phyloP scores from a whole-genome alignment of 1,140 invertebrate species.

The Zaprionus inermis region DNA sequence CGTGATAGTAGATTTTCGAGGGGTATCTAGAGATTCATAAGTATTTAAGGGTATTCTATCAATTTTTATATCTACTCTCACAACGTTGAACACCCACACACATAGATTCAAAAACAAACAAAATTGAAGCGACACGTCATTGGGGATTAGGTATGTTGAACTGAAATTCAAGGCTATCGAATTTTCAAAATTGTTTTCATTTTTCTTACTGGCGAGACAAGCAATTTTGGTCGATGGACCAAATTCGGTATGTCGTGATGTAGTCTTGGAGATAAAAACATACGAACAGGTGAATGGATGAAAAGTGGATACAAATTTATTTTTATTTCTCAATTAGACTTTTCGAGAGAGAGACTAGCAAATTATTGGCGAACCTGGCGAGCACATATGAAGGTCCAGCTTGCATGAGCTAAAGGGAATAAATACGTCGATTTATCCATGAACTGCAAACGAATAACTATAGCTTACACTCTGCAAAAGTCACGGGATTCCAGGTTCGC shows the following conservation, averaged over 20 bases:
- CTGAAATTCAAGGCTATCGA: constrained; percentile 6
- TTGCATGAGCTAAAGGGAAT: neutral
- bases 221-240: neutral
- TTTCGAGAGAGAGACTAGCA: neutral
- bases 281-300: neutral
- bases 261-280: neutral
- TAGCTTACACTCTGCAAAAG: neutral
- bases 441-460: neutral
- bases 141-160: neutral
- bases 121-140: neutral
- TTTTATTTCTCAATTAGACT: too few species aligned
- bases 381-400: neutral
- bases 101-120: neutral
- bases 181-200: neutral
- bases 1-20: neutral
- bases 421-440: neutral
- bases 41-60: neutral
- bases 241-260: neutral
- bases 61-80: neutral
- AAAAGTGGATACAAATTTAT: neutral
- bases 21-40: neutral
- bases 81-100: neutral
- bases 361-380: neutral
- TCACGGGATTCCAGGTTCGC: neutral
- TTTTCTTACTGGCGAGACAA: neutral